Evolutionary conservation across 2,113 vertebrate species (phyloP).

Genomic region (Alligator sinensis): DNA sequence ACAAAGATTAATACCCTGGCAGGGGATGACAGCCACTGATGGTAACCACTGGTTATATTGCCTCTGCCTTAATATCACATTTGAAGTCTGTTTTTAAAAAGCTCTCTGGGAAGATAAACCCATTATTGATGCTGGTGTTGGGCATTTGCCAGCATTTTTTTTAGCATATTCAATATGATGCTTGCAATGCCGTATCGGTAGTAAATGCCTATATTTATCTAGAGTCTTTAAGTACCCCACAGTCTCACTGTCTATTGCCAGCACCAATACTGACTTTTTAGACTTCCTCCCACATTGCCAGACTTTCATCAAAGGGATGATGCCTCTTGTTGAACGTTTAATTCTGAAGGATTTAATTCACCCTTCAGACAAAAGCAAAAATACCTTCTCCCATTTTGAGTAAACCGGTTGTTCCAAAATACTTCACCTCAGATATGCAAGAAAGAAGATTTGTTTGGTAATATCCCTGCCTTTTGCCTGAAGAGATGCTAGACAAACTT

Average conservation of each 20-base stretch:
- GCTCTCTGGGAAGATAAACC: neutral
- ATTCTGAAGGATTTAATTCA: too few species aligned
- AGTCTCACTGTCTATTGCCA: too few species aligned
- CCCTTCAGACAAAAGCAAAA: neutral
- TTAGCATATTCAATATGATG: neutral
- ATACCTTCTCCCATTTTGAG: neutral
- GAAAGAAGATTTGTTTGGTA: too few species aligned
- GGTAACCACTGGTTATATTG: neutral
- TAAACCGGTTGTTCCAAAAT: neutral
- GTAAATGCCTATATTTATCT: neutral
- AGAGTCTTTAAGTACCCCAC: too few species aligned
- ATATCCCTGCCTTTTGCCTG: too few species aligned
- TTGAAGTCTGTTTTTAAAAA: neutral
- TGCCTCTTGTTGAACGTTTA: neutral
- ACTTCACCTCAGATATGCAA: neutral
- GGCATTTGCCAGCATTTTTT: neutral
- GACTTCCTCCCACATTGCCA: neutral
- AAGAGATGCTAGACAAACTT: too few species aligned
- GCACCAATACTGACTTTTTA: too few species aligned
- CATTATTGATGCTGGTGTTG: neutral
- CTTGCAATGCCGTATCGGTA: neutral
- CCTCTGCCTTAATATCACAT: neutral
- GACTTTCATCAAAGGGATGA: neutral
- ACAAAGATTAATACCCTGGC: neutral
- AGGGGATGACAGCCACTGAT: neutral